Evolutionary conservation across 1,140 invertebrate species (phyloP), one percentile per base, ranked within the genome.

Genomic region (Melipona quadrifasciata): DNA sequence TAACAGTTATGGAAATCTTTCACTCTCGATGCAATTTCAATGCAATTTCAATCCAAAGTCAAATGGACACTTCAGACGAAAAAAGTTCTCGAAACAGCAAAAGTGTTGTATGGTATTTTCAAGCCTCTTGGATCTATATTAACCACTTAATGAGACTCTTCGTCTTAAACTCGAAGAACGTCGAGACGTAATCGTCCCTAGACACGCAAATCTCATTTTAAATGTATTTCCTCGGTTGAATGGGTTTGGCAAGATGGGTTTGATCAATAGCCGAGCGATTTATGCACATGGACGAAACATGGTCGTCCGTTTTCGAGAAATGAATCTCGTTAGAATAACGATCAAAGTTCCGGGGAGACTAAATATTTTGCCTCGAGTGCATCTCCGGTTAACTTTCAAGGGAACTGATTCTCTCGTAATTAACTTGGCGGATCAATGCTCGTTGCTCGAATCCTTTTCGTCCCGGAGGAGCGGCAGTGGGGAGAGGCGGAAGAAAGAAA

Each of bases 321-420:
- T 19, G 17, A 65, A 64, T 77, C 74, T 77, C 74, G 74, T 47
- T 65, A 14, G 31, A 47, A 51, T 77, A 77, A 77, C 74, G 24
- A 76, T 47, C 57, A 27, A 61, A 76, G 34, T n/a, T 64, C 21
- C 16, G 12, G 64, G 5, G 31, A 8, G 5, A 6, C 24, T 76
- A 76, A 64, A 77, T 47, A 64, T 76, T 47, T 39, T 14, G 34
- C 57, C 39, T 17, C 10, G 8, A 11, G 6, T 14, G 16, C 10
- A 19, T 24, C 61, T 47, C 31, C 27, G 5, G 34, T 77, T 64
- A 76, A 76, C 74, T 64, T 47, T 58, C 0, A 51, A 75, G 27
- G 39, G 39, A 47, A 47, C 34, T 57, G 39, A 24, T 75, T 39
- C 58, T 6, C 34, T 19, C 24, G 21, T 31, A 77, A 77, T 61